Percentiles rank a stretch among this genome's conserved stretches.
These are phyloP conservation scores for Escarpia spicata DNA, from an alignment of 2,888 invertebrate species.

Conservation along the genomic window DNA sequence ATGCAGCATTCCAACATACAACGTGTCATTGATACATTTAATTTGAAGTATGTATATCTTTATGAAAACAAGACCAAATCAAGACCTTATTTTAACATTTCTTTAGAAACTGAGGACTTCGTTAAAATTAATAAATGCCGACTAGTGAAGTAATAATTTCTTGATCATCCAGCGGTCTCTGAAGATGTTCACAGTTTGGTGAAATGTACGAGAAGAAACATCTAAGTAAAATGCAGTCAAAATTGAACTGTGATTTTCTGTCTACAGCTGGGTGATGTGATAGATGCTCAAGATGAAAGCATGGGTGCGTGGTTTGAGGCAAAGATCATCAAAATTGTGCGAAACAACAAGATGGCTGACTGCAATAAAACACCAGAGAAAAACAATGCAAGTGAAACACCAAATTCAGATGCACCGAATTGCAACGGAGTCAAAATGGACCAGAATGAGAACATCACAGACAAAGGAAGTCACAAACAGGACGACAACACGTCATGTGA, in stretches of 20 bases:
- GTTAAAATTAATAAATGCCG: no score
- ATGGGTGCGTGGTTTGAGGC: constrained; percentile 82
- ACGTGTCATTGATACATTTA: no score
- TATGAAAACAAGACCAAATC: no score
- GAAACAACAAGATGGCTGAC: constrained; percentile 28
- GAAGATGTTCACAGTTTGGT: no score
- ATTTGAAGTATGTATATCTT: no score
- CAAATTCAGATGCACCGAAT: not conserved
- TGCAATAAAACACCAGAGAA: not conserved
- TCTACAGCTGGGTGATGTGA: constrained; percentile 71
- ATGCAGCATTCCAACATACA: no score
- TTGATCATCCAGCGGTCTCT: no score
- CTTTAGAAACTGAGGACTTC: no score
- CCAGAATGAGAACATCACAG: constrained; percentile 22
- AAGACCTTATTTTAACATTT: no score
- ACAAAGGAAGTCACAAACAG: constrained; percentile 22
- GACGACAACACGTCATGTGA: constrained; percentile 27
- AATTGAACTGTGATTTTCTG: not conserved
- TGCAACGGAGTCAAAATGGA: constrained; percentile 22
- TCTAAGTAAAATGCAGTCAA: not conserved
- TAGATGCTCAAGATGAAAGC: constrained; percentile 74
- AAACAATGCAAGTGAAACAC: constrained; percentile 19
- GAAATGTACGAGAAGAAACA: no score
- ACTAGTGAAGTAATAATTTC: no score
- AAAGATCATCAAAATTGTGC: constrained; percentile 55